phyloP scores from a whole-genome alignment of 2,797 vertebrate species.

The Neosalanx taihuensis region DNA sequence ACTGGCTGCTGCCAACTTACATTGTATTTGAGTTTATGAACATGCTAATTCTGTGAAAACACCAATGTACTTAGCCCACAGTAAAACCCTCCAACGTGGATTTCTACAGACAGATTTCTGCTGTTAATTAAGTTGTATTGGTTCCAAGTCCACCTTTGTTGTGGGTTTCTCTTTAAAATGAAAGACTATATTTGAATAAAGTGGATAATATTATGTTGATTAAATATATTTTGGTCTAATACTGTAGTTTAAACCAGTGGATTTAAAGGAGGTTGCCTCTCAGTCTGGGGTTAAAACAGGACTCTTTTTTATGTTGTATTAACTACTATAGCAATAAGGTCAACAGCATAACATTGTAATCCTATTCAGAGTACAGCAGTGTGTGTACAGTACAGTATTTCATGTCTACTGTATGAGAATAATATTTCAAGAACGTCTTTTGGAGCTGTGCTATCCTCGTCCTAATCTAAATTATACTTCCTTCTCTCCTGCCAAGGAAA shows the following conservation, averaged over 20 bases:
- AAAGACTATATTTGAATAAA: conserved; percentile 34
- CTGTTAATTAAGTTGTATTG: conserved; percentile 11
- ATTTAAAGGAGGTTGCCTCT: neutral
- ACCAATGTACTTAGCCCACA: conserved; percentile 30
- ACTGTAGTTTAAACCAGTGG: conserved; percentile 18
- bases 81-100: conserved; percentile 22
- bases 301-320: neutral
- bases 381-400: neutral
- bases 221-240: neutral
- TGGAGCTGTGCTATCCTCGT: neutral
- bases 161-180: neutral
- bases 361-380: conserved; percentile 12
- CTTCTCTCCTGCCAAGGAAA: conserved; percentile 10
- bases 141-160: neutral
- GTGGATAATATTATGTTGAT: conserved; percentile 34
- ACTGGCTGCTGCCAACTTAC: conserved; percentile 3
- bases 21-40: conserved; percentile 30
- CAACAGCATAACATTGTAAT: neutral
- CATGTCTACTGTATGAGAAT: conserved; percentile 19
- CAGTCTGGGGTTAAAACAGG: neutral
- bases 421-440: neutral
- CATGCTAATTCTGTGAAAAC: conserved; percentile 34
- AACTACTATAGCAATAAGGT: neutral
- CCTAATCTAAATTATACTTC: conserved; percentile 6
- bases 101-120: conserved; percentile 11